These are phyloP conservation scores for Vulpes vulpes DNA, from an alignment of 2,113 vertebrate genomes.

Conservation along the genomic window DNA sequence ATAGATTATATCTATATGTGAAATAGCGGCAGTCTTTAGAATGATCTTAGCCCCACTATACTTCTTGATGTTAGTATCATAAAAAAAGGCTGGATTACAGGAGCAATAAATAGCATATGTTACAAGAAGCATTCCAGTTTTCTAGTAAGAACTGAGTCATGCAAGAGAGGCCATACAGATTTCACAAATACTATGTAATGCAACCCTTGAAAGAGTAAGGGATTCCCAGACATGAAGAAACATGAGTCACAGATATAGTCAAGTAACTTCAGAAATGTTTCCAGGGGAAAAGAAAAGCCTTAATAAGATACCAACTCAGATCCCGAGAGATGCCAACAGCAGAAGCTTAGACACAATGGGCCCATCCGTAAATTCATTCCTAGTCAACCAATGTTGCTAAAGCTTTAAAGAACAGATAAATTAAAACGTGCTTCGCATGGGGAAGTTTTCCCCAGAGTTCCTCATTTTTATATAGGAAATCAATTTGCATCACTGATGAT, in stretches of 20 bases:
- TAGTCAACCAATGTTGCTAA: slow-evolving; percentile 50
- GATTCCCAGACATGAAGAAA: slow-evolving; percentile 54
- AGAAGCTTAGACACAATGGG: slow-evolving; percentile 10
- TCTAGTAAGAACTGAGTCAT: slow-evolving; percentile 54
- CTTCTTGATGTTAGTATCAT: neutral
- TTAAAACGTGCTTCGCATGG: slow-evolving; percentile 76
- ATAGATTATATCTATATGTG: neutral
- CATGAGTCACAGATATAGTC: neutral
- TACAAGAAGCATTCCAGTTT: slow-evolving; percentile 56
- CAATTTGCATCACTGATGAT: slow-evolving; percentile 89
- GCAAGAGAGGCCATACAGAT: slow-evolving; percentile 26
- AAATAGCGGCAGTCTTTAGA: neutral
- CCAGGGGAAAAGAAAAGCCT: neutral
- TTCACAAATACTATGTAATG: slow-evolving; percentile 61
- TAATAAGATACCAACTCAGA: slow-evolving; percentile 45
- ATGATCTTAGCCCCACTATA: neutral
- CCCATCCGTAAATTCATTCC: slow-evolving; percentile 44
- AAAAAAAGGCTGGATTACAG: neutral
- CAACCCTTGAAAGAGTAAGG: slow-evolving; percentile 27
- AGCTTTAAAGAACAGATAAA: slow-evolving; percentile 78
- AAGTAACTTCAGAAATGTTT: slow-evolving; percentile 55
- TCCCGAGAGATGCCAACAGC: neutral
- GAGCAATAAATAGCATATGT: slow-evolving; percentile 51
- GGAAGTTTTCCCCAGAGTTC: slow-evolving; percentile 81
- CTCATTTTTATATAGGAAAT: slow-evolving; percentile 86